Percentiles rank a stretch among this genome's conserved stretches.
Conservation (phyloP, 2,797 vertebrate genomes). For the Pitangus sulphuratus region DNA sequence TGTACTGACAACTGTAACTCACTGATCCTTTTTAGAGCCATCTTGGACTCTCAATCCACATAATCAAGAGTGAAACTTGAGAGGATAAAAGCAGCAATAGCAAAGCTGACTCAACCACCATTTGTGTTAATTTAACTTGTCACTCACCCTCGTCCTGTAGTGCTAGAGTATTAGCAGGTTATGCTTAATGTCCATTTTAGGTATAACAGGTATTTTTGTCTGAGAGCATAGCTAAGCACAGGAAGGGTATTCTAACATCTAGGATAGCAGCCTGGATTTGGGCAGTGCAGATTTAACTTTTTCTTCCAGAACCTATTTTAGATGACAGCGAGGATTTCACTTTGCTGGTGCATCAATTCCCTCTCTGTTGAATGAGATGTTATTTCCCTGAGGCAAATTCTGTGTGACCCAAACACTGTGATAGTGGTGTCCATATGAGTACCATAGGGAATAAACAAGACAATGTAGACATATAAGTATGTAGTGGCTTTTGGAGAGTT, state of each 20-base stretch:
- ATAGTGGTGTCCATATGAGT: neutral
- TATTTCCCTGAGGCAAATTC: neutral
- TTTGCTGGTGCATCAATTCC: neutral
- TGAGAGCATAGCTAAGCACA: neutral
- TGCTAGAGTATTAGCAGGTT: neutral
- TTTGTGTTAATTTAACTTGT: constrained; percentile 4
- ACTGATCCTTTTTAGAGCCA: neutral
- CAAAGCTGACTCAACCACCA: neutral
- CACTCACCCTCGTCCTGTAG: neutral
- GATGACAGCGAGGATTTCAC: neutral
- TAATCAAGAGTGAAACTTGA: constrained; percentile 25
- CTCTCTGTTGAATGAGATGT: neutral
- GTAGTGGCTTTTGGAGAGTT: neutral
- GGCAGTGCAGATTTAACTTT: neutral
- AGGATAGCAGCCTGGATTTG: neutral
- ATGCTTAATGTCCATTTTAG: neutral
- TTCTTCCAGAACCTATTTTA: neutral
- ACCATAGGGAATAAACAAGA: neutral
- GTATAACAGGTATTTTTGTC: neutral
- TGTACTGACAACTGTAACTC: neutral
- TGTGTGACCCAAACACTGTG: neutral
- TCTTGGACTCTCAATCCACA: neutral
- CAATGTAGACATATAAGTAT: neutral
- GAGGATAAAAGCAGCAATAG: neutral
- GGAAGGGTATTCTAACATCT: neutral